phyloP scores from a whole-genome alignment of 2,113 vertebrate species.

The Lepidothrix coronata region DNA sequence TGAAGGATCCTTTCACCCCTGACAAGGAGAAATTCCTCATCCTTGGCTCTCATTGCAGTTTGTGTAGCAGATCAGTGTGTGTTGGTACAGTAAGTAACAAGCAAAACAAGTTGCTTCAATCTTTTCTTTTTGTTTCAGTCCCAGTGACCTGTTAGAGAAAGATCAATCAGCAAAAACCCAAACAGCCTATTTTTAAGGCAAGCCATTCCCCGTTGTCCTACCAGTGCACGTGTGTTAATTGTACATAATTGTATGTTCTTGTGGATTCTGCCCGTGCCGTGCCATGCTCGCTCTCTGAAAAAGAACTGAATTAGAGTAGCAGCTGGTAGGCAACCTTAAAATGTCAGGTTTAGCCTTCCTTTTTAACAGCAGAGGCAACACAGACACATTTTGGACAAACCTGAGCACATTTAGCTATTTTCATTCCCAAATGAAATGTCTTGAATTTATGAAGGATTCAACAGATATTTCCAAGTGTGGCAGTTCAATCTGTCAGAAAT shows the following conservation, averaged over 20 bases:
- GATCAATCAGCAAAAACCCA: background rate
- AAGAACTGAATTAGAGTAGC: background rate
- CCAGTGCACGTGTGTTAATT: background rate
- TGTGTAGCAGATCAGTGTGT: slow-evolving; percentile 80
- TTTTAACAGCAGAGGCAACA: background rate
- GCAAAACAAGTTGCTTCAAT: background rate
- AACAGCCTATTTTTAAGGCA: background rate
- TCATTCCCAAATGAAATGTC: background rate
- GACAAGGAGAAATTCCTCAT: slow-evolving; percentile 84
- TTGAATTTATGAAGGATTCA: background rate
- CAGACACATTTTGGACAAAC: background rate
- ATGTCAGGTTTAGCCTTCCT: background rate
- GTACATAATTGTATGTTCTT: background rate
- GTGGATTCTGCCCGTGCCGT: background rate
- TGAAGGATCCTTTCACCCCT: slow-evolving; percentile 84
- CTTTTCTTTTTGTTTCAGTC: background rate
- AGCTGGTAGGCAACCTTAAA: background rate
- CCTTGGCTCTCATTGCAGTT: slow-evolving; percentile 80
- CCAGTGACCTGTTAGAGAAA: background rate
- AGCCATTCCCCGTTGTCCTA: background rate
- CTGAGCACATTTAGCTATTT: background rate
- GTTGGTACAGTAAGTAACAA: slow-evolving; percentile 78
- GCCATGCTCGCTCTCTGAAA: background rate
- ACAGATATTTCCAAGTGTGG: background rate
- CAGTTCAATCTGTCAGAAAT: background rate